Evolutionary conservation across 2,113 vertebrate species (phyloP).

Genomic region (Accipiter virgatus): DNA sequence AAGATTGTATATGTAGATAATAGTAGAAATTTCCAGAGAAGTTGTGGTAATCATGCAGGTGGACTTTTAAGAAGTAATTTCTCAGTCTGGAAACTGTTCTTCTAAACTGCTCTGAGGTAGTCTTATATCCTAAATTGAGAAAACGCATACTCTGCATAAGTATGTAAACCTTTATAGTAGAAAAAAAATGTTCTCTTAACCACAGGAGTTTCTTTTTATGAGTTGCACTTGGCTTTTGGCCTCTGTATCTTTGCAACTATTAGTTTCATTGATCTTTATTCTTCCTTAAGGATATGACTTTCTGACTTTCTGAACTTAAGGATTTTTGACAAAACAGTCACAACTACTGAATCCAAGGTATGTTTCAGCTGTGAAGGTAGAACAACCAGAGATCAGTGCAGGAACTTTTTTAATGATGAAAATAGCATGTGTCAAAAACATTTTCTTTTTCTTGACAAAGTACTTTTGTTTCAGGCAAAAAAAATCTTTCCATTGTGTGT

Average conservation of each 20-base stretch:
- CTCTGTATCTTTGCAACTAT: neutral
- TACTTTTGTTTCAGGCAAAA: neutral
- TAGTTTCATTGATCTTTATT: neutral
- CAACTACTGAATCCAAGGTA: neutral
- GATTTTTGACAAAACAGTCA: neutral
- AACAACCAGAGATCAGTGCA: neutral
- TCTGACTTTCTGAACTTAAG: neutral
- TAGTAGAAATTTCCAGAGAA: neutral
- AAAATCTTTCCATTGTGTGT: neutral
- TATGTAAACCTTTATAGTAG: neutral
- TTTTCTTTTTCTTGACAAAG: neutral
- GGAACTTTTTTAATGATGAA: neutral
- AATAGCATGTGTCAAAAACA: slow-evolving; percentile 38
- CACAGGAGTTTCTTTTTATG: neutral
- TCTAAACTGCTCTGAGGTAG: neutral
- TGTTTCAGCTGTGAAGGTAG: neutral
- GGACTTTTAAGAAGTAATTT: neutral
- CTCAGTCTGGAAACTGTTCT: neutral
- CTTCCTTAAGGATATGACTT: neutral
- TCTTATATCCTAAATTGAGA: neutral
- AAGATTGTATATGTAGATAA: neutral
- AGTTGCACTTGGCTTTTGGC: neutral
- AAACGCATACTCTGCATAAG: neutral
- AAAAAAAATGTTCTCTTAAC: neutral
- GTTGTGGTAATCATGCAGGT: neutral